A percentile compares a stretch with the other conserved stretches of the same genome.
Conservation (phyloP, 92 coral and sea anemone genomes). For the Scolanthus callimorphus region DNA sequence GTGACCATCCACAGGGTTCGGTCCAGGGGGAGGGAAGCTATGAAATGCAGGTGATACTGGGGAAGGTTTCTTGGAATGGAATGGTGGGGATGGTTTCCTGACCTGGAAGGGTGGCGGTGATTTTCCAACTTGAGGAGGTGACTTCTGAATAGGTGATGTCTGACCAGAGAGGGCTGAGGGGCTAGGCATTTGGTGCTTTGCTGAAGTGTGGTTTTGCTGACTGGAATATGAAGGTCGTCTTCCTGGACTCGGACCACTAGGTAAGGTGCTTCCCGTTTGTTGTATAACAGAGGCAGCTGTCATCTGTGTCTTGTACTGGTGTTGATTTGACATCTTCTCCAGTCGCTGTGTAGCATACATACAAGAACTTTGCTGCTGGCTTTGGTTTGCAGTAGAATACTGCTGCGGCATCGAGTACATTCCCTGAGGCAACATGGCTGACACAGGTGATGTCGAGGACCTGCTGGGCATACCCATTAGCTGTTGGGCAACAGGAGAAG, state of each 20-base stretch:
- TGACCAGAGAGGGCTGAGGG: constrained; percentile 1
- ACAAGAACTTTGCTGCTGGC: constrained; percentile 57
- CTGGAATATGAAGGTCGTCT: constrained; percentile 62
- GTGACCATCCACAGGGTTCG: neutral
- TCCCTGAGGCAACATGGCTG: constrained; percentile 46
- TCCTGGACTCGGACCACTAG: constrained; percentile 3
- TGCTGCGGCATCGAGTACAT: constrained; percentile 41
- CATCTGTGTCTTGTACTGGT: constrained; percentile 58
- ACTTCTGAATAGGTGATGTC: constrained; percentile 23
- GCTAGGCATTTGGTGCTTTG: constrained; percentile 9
- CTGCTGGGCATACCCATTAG: constrained; percentile 32
- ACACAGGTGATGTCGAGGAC: constrained; percentile 57
- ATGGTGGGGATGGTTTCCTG: constrained; percentile 27
- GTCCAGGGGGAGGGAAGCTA: constrained; percentile 12
- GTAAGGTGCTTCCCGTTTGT: neutral
- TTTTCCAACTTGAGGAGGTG: constrained; percentile 27
- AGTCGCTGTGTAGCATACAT: constrained; percentile 57
- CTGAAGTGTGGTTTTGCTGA: constrained; percentile 29
- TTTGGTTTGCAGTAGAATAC: constrained; percentile 24
- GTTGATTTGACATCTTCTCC: constrained; percentile 30
- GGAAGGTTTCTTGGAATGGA: constrained; percentile 23
- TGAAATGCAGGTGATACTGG: constrained; percentile 10
- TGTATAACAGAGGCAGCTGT: neutral
- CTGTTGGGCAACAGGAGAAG: constrained; percentile 46
- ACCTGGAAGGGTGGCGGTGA: constrained; percentile 27